Evolutionary conservation across 2,113 vertebrate genomes (phyloP), one percentile per base, ranked within the genome.

Genomic region (Isurus oxyrinchus): DNA sequence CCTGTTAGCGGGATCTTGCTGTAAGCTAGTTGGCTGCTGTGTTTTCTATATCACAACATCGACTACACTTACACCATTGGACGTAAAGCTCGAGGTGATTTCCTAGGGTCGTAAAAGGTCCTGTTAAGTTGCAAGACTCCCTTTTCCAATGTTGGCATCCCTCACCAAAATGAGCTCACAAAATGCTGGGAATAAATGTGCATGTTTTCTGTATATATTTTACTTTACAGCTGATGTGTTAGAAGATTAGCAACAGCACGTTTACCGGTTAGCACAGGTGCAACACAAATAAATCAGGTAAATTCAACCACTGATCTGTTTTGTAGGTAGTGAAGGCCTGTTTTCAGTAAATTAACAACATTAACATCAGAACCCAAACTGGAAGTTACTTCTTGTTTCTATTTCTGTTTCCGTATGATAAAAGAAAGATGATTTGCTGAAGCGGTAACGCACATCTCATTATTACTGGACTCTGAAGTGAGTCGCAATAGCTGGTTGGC

Each of bases 251-350:
- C n/a, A 95, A 69, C 35, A 25, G 21, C 31, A 66, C 40, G 13
- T 95, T 53, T 69, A 5, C 63, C 66, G 6, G 63, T 95, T 67
- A 95, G 40, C 40, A 40, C 63, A 49, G 55, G 44, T 7, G 23
- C 44, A 69, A 27, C 40, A 69, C 40, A 59, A 84, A 59, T 35
- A 59, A 91, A 27, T 91, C 55, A n/a, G 59, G 59, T 35, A 91
- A n/a, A 91, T 59, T 69, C 40, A 95, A 94, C 27, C 44, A 66
- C 14, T 95, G 49, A 95, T 95, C 61, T 49, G 61, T 69, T 95
- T 49, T 49, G 44, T 23, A 11, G 94, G 7, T 94, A 35, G 94
- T 21, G 8, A 40, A 95, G 57, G 35, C 16, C 4, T 49, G 21
- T 69, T 63, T 11, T 66, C 61, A 66, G 40, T 67, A 10, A 44